Base-by-base conservation (phyloP, 2,888 invertebrate species). In the Clostera curtula region DNA sequence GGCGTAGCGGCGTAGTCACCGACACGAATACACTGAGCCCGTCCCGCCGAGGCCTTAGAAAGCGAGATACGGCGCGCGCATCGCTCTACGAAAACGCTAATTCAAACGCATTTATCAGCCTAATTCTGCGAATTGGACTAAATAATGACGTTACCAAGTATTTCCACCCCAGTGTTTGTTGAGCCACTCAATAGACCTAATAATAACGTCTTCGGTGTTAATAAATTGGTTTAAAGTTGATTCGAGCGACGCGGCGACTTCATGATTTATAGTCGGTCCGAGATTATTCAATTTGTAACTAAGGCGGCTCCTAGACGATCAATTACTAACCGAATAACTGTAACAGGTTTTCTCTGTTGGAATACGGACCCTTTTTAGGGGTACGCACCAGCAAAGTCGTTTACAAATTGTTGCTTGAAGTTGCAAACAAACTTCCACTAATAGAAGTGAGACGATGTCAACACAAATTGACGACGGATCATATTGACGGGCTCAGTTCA, bases 91-190 rank as follows among this genome's bases (percentile, higher is more conserved):
- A 70, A 70, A 75, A 74, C 71, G 60, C 64, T 71, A 79, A 77
- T 76, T 76, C 66, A 73, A 77, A 79, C 68, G 73, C 72, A 80
- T 80, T 79, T 76, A 77, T 77, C 74, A 72, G 58, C 67, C 68
- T 77, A 79, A 79, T 79, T 79, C 71, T 61, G 67, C 61, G 75
- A 77, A 80, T 79, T 79, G 75, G 68, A 75, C 73, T 75, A 74
- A 79, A 77, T 79, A 77, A 80, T 73, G 66, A 71, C 67, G 65
- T 77, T 72, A 63, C 55, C 45, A 54, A 55, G 62, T 58, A 56
- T 56, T 51, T 51, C 44, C 52, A n/a, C n/a, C 50, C 48, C 42
- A 53, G 57, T 63, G 59, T 64, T 65, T 64, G 60, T 57, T 48
- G 54, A 61, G 58, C 57, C 56, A 52, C 54, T 61, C 64, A 63